These are phyloP conservation scores for Nematolebias whitei DNA, from an alignment of 2,113 vertebrate species.

Conservation along the genomic window DNA sequence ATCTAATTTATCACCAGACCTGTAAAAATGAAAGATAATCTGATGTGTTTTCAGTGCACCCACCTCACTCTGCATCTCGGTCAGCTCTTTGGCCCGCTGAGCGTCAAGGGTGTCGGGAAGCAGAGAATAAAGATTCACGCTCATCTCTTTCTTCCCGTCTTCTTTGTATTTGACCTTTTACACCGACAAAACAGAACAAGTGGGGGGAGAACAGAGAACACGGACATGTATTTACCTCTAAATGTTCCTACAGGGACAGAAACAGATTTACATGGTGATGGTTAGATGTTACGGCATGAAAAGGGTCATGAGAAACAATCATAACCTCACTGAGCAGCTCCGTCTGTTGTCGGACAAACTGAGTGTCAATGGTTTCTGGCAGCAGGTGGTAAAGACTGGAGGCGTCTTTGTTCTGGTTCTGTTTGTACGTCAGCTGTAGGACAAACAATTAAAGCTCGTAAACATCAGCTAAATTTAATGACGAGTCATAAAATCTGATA, in stretches of 20 bases:
- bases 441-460: not conserved
- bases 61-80: constrained; percentile 63
- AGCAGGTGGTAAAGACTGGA: constrained; percentile 57
- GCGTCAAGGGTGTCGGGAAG: constrained; percentile 87
- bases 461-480: not conserved
- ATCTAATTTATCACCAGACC: too few species aligned
- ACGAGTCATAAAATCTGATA: not conserved
- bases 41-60: not conserved
- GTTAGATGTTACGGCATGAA: too few species aligned
- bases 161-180: constrained; percentile 85
- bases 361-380: constrained; percentile 56
- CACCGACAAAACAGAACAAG: not conserved
- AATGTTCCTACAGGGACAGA: too few species aligned
- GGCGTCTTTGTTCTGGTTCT: not conserved
- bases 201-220: too few species aligned
- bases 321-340: constrained; percentile 56
- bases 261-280: too few species aligned
- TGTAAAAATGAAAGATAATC: too few species aligned
- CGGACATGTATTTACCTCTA: too few species aligned
- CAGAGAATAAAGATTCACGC: constrained; percentile 80
- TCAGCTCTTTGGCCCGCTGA: constrained; percentile 82
- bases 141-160: constrained; percentile 79
- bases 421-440: constrained; percentile 56
- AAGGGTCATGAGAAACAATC: not conserved
- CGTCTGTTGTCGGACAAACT: constrained; percentile 42